These are phyloP conservation scores for Tetropium fuscum DNA, from an alignment of 2,888 invertebrate genomes.

Conservation along the genomic window DNA sequence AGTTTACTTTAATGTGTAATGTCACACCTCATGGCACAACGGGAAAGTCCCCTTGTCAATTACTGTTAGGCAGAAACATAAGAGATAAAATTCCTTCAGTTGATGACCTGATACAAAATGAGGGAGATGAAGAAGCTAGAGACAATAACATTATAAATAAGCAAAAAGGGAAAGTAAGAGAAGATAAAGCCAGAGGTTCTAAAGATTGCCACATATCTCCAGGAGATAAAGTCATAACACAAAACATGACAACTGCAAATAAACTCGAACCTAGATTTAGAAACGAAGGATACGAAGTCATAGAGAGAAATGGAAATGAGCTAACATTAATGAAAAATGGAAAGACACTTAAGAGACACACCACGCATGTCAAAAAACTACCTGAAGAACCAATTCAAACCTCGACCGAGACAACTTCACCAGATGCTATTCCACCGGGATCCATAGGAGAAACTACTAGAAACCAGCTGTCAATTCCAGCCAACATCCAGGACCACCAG, in stretches of 20 bases:
- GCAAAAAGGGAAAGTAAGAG: slow-evolving; percentile 45
- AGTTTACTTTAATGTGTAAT: slow-evolving; percentile 37
- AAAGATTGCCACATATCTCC: slow-evolving; percentile 28
- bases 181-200: slow-evolving; percentile 39
- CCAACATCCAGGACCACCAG: too few relatives aligned
- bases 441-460: too few relatives aligned
- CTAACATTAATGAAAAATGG: slow-evolving; percentile 20
- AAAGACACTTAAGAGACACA: slow-evolving; percentile 25
- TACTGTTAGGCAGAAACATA: not conserved
- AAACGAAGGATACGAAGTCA: slow-evolving; percentile 21
- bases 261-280: slow-evolving; percentile 19
- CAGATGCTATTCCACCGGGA: too few relatives aligned
- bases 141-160: slow-evolving; percentile 43
- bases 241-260: slow-evolving; percentile 24
- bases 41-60: slow-evolving; percentile 46
- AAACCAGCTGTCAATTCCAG: too few relatives aligned
- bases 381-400: too few relatives aligned
- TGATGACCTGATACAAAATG: slow-evolving; percentile 21
- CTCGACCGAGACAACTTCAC: too few relatives aligned
- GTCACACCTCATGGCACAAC: slow-evolving; percentile 50
- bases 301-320: slow-evolving; percentile 25
- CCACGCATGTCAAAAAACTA: slow-evolving; percentile 27
- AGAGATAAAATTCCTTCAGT: slow-evolving; percentile 48
- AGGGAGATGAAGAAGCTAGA: slow-evolving; percentile 37
- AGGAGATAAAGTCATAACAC: slow-evolving; percentile 29